Conservation (phyloP, 2,113 vertebrate genomes). For the Dasyornis broadbenti region DNA sequence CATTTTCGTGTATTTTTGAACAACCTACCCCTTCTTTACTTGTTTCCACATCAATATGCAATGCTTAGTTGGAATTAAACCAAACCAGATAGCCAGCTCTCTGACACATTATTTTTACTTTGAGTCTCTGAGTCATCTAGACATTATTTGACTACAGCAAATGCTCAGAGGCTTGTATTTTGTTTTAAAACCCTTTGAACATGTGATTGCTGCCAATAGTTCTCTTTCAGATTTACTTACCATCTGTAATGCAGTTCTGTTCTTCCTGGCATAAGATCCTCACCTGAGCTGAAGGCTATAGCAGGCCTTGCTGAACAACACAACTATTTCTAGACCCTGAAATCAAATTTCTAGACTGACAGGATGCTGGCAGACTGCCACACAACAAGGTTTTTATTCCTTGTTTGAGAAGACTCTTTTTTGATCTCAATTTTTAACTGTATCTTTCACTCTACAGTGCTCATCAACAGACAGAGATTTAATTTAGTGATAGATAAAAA, state of each 20-base stretch:
- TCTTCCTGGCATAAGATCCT: not conserved
- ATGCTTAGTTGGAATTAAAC: not conserved
- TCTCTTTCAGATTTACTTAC: not conserved
- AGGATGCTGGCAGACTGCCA: not conserved
- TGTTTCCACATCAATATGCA: not conserved
- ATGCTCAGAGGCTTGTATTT: not conserved
- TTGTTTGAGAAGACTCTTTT: not conserved
- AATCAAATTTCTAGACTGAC: not conserved
- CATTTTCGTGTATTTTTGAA: not conserved
- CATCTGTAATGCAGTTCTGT: not conserved
- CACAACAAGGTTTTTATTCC: not conserved
- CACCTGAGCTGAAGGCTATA: not conserved
- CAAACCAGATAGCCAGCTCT: not conserved
- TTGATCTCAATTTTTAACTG: not conserved
- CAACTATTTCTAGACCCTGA: not conserved
- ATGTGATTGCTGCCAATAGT: not conserved
- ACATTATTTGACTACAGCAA: not conserved
- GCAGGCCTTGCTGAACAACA: not conserved
- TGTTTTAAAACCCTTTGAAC: not conserved
- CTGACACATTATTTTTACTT: not conserved
- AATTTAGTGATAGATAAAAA: not conserved
- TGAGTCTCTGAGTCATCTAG: not conserved
- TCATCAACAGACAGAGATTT: not conserved
- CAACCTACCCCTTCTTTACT: not conserved
- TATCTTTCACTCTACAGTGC: not conserved